Evolutionary conservation across 2,888 invertebrate species (phyloP).

Genomic region (Ommatoiulus sabulosus): DNA sequence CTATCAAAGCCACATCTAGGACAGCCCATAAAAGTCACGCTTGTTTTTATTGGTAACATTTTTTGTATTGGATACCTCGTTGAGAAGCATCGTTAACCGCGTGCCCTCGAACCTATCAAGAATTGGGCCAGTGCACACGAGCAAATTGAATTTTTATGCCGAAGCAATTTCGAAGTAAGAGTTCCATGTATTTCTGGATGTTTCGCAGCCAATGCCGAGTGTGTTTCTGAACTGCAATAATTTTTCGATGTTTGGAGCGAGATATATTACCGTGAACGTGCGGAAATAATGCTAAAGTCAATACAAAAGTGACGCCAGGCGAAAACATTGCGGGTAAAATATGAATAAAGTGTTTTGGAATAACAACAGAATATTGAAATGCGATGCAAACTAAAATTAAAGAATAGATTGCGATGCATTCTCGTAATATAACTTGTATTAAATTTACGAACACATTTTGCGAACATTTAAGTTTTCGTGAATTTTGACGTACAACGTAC

Average conservation of each 20-base stretch:
- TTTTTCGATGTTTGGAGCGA: background rate
- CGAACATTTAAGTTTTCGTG: no score
- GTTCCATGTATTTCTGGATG: background rate
- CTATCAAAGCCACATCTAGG: no score
- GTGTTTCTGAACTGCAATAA: background rate
- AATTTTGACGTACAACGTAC: no score
- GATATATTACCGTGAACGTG: background rate
- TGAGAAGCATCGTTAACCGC: no score
- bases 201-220: background rate
- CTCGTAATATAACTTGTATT: background rate
- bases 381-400: background rate
- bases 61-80: no score
- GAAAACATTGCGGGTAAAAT: background rate
- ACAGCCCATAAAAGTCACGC: no score
- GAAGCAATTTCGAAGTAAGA: background rate
- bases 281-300: background rate
- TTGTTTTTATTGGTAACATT: no score
- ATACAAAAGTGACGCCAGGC: background rate
- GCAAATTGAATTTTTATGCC: background rate
- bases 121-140: background rate
- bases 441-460: background rate
- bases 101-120: no score
- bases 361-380: background rate
- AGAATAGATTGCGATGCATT: background rate
- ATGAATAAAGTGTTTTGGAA: background rate